Percentiles rank a stretch among this genome's conserved stretches.
Conservation (phyloP, 2,888 invertebrate species). For the Luperina nickerlii region DNA sequence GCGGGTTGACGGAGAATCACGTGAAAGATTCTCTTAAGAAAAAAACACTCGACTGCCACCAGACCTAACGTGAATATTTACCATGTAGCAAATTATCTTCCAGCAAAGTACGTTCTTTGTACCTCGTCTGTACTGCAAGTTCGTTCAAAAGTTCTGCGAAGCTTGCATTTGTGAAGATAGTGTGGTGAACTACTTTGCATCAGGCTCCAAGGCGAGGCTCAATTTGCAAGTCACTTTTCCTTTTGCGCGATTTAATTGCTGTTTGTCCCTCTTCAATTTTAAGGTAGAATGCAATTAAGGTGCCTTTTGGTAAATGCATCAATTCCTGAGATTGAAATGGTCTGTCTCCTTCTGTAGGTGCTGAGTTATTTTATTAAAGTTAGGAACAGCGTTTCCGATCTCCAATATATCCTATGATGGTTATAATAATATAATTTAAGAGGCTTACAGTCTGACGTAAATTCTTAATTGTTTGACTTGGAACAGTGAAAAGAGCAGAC, state of each 20-base stretch:
- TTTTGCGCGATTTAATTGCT: constrained; percentile 56
- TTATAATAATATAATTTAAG: constrained; percentile 9
- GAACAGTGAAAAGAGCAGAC: constrained; percentile 37
- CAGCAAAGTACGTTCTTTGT: constrained; percentile 52
- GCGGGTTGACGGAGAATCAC: background rate
- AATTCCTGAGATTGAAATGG: constrained; percentile 15
- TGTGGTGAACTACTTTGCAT: constrained; percentile 71
- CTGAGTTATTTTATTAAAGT: background rate
- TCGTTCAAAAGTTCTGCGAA: constrained; percentile 62
- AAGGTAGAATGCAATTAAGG: constrained; percentile 40
- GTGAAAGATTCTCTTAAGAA: background rate
- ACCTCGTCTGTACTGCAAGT: constrained; percentile 35
- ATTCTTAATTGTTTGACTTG: constrained; percentile 43
- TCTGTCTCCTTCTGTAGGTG: background rate
- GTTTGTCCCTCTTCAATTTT: constrained; percentile 53
- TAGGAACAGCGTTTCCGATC: background rate
- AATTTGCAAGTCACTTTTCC: constrained; percentile 67
- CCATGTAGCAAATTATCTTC: constrained; percentile 42
- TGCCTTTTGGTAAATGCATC: constrained; percentile 40
- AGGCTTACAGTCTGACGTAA: constrained; percentile 15
- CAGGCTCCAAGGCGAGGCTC: constrained; percentile 62
- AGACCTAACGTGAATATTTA: constrained; percentile 36
- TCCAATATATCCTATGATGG: constrained; percentile 2
- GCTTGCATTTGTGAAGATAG: constrained; percentile 68
- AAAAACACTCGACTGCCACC: background rate